Evolutionary conservation across 2,797 vertebrate genomes (phyloP).

Genomic region (Liparis tanakae): DNA sequence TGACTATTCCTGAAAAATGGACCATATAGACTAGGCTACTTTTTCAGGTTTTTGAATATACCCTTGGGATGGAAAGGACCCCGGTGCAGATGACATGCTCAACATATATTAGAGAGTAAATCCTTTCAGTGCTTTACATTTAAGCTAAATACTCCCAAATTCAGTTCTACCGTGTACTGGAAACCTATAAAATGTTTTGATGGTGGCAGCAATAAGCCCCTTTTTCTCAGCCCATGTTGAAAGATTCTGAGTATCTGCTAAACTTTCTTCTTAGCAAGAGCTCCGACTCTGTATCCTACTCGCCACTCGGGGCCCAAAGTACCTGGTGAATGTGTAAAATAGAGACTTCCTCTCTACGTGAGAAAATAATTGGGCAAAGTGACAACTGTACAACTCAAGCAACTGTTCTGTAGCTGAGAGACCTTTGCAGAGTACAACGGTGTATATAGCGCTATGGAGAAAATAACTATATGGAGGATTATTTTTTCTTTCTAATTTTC

Average conservation of each 20-base stretch:
- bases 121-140: not conserved
- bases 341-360: not conserved
- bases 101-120: constrained; percentile 3
- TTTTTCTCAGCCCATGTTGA: not conserved
- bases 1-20: not conserved
- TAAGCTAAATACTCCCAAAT: constrained; percentile 3
- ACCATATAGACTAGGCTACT: constrained; percentile 6
- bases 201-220: not conserved
- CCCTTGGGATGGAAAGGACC: not conserved
- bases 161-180: not conserved
- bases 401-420: not conserved
- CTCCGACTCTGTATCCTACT: not conserved
- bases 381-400: constrained; percentile 30
- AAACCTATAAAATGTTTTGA: constrained; percentile 2
- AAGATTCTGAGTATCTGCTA: no score
- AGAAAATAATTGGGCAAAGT: constrained; percentile 22
- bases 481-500: not conserved
- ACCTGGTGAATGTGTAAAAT: constrained; percentile 1
- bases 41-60: constrained; percentile 10
- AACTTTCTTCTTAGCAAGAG: not conserved
- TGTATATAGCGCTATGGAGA: not conserved
- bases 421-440: not conserved
- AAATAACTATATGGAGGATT: not conserved
- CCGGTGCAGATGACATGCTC: not conserved
- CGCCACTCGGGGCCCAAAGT: not conserved